Evolutionary conservation across 2,113 vertebrate species (phyloP).

Genomic region (Ceuthmochares aereus): DNA sequence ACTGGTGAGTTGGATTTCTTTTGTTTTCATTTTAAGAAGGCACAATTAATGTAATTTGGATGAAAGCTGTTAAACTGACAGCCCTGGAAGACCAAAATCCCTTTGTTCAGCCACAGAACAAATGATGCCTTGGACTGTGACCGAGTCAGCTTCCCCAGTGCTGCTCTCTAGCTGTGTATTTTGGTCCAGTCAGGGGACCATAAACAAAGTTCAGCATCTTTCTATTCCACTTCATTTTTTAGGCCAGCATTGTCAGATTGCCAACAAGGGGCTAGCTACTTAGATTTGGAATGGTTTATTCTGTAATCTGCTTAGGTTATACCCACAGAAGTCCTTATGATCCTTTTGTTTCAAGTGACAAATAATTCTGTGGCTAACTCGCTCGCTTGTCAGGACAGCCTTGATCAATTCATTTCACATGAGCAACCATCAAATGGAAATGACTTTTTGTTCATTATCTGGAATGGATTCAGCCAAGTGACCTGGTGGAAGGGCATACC

Average conservation of each 20-base stretch:
- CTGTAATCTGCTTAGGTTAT: background rate
- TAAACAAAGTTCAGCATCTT: background rate
- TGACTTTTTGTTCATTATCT: background rate
- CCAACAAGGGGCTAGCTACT: background rate
- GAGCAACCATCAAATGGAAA: background rate
- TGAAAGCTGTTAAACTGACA: background rate
- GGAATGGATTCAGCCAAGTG: background rate
- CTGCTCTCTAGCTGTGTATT: background rate
- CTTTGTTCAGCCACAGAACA: background rate
- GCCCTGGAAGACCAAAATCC: background rate
- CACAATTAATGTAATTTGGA: background rate
- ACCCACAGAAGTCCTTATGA: background rate
- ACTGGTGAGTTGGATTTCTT: background rate
- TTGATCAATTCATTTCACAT: background rate
- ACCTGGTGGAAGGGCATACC: background rate
- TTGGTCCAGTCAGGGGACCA: background rate
- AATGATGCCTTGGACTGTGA: background rate
- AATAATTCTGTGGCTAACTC: background rate
- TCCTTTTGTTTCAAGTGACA: background rate
- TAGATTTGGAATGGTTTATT: background rate
- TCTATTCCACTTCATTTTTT: background rate
- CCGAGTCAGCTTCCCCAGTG: background rate
- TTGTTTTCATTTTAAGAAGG: background rate
- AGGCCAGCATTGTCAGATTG: background rate
- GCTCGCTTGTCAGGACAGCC: rapidly evolving